Evolutionary conservation across 1,140 invertebrate species (phyloP), one percentile per base, ranked within the genome.

Genomic region (Drosophila obscura): DNA sequence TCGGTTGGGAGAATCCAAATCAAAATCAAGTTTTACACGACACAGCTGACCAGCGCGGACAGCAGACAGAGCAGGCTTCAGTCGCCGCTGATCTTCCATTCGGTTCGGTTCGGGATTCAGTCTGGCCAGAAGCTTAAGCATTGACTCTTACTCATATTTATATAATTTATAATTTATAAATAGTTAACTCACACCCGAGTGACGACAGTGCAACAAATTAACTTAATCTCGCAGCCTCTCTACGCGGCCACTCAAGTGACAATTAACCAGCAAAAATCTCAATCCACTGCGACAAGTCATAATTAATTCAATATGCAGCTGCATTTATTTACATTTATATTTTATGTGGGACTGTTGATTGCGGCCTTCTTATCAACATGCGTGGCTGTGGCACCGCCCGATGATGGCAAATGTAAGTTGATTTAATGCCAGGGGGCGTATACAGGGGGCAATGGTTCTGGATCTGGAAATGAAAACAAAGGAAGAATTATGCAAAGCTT

Each of bases 371-470:
- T 88, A 88, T 88, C 83, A 80, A 24, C 59, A 26, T 73, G 49
- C 44, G 39, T 28, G 13, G 72, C 76, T 46, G 19, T 89, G 64
- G 62, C 71, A 19, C 73, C 77, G 16, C 67, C 57, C 26, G 79
- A 91, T 53, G 89, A 91, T 87, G 89, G 89, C 51, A 91, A 91
- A 87, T 79, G 89, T 91, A 91, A 91, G 89, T 89, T 13, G 13
- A 35, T 58, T 46, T 46, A 66, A 55, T 31, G 3, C n/a, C 5
- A 24, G 19, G 26, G 45, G 66, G 66, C 11, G 35, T 13, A 39
- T 39, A 8, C 28, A 7, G 28, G 7, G 44, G 51, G 26, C 15
- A 58, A 56, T 39, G 50, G 24, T 48, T n/a, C 2, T 24, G 22
- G 0, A 11, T 5, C 46, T 35, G 43, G n/a, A 64, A 76, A 28